A percentile compares a stretch with the other conserved stretches of the same genome.
phyloP scores from a whole-genome alignment of 2,113 vertebrate species.

The Cygnus buccinator region DNA sequence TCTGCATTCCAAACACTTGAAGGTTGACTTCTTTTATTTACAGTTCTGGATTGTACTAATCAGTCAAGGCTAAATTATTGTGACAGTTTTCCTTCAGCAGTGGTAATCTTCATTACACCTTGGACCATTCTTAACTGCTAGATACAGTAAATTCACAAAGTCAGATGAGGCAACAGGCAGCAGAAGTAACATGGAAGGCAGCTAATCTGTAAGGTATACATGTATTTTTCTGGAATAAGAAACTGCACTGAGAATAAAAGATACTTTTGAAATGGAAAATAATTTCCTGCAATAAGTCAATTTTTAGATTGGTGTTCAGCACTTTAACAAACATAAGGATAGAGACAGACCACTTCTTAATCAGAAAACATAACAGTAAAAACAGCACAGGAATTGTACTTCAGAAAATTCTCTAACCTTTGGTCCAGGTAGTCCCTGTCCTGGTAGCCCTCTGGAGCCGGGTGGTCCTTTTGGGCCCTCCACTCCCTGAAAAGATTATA shows the following conservation, averaged over 20 bases:
- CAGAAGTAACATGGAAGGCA: neutral
- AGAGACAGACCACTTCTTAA: neutral
- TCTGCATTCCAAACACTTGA: neutral
- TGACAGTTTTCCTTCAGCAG: neutral
- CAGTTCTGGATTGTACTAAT: neutral
- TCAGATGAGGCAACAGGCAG: neutral
- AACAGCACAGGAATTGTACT: neutral
- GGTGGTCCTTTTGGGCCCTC: slow-evolving; percentile 86
- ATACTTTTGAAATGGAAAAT: neutral
- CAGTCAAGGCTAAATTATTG: neutral
- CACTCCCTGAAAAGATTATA: slow-evolving; percentile 75
- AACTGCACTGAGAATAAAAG: neutral
- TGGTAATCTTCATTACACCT: neutral
- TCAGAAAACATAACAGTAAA: neutral
- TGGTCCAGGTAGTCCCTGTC: slow-evolving; percentile 85
- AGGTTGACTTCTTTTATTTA: neutral
- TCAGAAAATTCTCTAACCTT: slow-evolving; percentile 80
- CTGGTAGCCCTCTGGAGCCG: slow-evolving; percentile 80
- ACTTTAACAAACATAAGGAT: neutral
- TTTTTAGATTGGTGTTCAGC: neutral
- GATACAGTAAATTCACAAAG: neutral
- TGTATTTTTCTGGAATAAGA: neutral
- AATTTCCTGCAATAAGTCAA: neutral
- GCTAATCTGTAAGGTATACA: neutral
- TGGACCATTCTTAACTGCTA: neutral